phyloP scores from a whole-genome alignment of 2,888 invertebrate genomes.

The Herminia tarsipennalis region DNA sequence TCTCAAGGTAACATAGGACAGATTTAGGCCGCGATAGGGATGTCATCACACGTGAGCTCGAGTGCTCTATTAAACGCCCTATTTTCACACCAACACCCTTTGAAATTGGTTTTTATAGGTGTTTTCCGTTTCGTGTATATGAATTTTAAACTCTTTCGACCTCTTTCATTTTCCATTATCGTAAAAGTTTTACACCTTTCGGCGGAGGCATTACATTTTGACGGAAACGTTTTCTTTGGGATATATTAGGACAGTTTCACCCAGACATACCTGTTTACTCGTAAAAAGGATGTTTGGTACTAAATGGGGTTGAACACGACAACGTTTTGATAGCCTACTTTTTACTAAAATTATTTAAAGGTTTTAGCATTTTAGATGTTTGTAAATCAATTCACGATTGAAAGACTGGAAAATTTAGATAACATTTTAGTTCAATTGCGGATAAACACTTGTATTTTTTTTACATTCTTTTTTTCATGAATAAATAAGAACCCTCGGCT shows the following conservation, averaged over 20 bases:
- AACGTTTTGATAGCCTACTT: background rate
- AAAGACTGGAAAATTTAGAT: too few species aligned
- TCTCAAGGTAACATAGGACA: slow-evolving; percentile 54
- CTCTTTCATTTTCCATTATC: slow-evolving; percentile 44
- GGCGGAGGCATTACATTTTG: slow-evolving; percentile 25
- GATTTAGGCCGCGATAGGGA: slow-evolving; percentile 78
- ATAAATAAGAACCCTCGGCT: too few species aligned
- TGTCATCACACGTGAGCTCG: slow-evolving; percentile 72
- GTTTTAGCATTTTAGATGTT: too few species aligned
- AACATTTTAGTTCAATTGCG: too few species aligned
- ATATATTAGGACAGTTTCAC: slow-evolving; percentile 4
- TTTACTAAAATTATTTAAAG: too few species aligned
- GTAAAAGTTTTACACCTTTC: slow-evolving; percentile 43
- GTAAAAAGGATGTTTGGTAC: too few species aligned
- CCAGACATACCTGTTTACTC: too few species aligned
- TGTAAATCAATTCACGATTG: too few species aligned
- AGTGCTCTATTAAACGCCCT: slow-evolving; percentile 66
- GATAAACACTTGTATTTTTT: too few species aligned
- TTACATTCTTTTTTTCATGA: too few species aligned
- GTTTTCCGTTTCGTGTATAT: slow-evolving; percentile 50
- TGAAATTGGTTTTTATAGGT: slow-evolving; percentile 67
- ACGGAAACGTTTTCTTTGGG: slow-evolving; percentile 21
- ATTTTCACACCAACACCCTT: slow-evolving; percentile 76
- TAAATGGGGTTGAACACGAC: too few species aligned
- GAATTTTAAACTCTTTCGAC: slow-evolving; percentile 44